Conservation (phyloP, 2,797 vertebrate genomes). For the Propithecus deckenii region DNA sequence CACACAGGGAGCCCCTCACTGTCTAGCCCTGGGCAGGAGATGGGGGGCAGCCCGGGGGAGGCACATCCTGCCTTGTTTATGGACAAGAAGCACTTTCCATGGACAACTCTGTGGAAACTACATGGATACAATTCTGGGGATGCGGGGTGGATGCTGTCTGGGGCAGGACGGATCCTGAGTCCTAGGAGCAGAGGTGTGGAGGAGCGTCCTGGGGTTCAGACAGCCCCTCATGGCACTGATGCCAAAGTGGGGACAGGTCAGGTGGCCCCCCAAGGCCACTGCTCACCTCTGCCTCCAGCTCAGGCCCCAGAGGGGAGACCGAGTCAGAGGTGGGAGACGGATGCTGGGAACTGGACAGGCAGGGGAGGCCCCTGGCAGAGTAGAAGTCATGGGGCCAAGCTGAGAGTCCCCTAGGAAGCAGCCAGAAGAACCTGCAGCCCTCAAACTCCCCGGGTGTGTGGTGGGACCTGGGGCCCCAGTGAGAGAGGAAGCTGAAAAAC, state of each 20-base stretch:
- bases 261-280: too few species aligned
- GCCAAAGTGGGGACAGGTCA: background rate
- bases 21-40: background rate
- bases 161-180: background rate
- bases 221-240: background rate
- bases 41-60: fast-evolving
- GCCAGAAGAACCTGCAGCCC: background rate
- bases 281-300: background rate
- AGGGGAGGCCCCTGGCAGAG: background rate
- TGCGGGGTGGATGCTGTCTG: background rate
- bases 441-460: background rate
- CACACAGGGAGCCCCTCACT: background rate
- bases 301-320: too few species aligned
- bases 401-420: background rate
- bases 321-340: background rate
- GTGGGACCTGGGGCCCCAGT: fast-evolving
- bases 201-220: background rate
- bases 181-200: background rate
- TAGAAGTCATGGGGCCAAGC: background rate
- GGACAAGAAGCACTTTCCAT: background rate
- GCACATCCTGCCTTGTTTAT: too few species aligned
- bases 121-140: fast-evolving
- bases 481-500: background rate
- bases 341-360: background rate
- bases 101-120: background rate